phyloP scores from a whole-genome alignment of 2,113 vertebrate species.

The Strigops habroptila region DNA sequence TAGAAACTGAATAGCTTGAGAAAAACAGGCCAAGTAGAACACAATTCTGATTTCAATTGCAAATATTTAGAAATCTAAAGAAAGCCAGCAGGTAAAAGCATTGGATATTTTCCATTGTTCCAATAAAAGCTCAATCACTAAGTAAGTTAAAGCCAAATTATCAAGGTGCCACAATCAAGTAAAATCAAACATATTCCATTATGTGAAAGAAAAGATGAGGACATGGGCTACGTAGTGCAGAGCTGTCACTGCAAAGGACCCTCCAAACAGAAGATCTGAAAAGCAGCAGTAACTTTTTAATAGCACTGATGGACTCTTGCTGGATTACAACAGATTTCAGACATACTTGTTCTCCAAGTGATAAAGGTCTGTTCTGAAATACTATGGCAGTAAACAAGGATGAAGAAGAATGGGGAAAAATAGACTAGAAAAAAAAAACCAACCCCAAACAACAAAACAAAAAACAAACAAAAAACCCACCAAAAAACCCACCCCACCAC shows the following conservation, averaged over 20 bases:
- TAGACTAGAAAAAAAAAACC: neutral
- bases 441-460: neutral
- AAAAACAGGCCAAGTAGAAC: constrained; percentile 1
- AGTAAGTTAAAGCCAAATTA: neutral
- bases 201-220: neutral
- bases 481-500: too few species aligned
- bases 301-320: neutral
- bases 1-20: neutral
- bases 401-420: neutral
- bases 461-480: too few species aligned
- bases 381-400: neutral
- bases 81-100: neutral
- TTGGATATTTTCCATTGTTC: neutral
- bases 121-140: neutral
- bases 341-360: neutral
- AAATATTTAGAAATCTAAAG: neutral
- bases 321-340: neutral
- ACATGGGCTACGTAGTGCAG: neutral
- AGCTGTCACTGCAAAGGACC: neutral
- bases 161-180: neutral
- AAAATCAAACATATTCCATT: neutral
- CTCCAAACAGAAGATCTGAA: neutral
- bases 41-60: constrained; percentile 4
- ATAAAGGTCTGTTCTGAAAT: neutral
- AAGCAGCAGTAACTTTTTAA: neutral